A percentile compares a stretch with the other conserved stretches of the same genome.
Evolutionary conservation across 2,797 vertebrate genomes (phyloP).

Genomic region (Cyclopterus lumpus): DNA sequence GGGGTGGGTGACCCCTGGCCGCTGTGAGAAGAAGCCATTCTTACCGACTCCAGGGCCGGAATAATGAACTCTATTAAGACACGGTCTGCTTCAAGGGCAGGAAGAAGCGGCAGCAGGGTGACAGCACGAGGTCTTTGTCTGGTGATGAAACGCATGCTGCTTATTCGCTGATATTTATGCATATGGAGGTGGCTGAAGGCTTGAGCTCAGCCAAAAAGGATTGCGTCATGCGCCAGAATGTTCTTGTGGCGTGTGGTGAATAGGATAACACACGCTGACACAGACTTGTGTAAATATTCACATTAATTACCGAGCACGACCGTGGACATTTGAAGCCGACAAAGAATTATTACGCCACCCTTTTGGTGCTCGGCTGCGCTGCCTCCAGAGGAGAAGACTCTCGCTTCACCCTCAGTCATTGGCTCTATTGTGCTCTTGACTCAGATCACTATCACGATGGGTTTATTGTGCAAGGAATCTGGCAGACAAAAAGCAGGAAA

Average conservation of each 20-base stretch:
- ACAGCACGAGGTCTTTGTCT: conserved; percentile 77
- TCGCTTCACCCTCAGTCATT: conserved; percentile 71
- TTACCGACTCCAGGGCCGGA: conserved; percentile 69
- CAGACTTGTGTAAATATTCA: conserved; percentile 44
- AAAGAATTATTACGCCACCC: conserved; percentile 28
- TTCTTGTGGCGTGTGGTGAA: conserved; percentile 46
- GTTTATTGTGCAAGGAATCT: conserved; percentile 83
- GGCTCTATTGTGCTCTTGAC: conserved; percentile 80
- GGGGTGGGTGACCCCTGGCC: conserved; percentile 70
- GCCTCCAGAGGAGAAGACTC: conserved; percentile 69
- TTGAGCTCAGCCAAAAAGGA: conserved; percentile 37
- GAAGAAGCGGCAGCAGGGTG: conserved; percentile 63
- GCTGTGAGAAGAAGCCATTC: conserved; percentile 78
- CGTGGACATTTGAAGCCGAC: conserved; percentile 19
- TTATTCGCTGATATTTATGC: conserved; percentile 70
- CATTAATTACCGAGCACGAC: conserved; percentile 41
- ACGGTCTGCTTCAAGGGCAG: conserved; percentile 78
- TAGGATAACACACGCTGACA: conserved; percentile 50
- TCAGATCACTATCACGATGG: conserved; percentile 81
- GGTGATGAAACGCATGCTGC: conserved; percentile 74
- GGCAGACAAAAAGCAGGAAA: conserved; percentile 87
- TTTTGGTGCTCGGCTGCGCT: conserved; percentile 59
- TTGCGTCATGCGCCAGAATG: conserved; percentile 45
- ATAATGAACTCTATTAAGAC: conserved; percentile 82
- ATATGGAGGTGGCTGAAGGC: conserved; percentile 50